Evolutionary conservation across 2,113 vertebrate genomes (phyloP).

Genomic region (Muntiacus muntjak): DNA sequence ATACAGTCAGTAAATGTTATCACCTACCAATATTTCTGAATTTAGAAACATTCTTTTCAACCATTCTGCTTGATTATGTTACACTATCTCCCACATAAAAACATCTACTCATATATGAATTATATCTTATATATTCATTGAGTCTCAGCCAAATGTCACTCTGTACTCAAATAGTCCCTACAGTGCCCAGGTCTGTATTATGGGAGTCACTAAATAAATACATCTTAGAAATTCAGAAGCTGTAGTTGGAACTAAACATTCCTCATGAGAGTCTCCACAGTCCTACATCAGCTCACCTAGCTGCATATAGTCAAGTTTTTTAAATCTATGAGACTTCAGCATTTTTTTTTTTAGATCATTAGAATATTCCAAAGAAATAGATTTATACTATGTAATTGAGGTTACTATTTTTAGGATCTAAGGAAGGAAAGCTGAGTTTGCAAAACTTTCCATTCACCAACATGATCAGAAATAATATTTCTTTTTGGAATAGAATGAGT

Average conservation of each 20-base stretch:
- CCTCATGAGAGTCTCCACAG: not conserved
- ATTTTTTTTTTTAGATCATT: not conserved
- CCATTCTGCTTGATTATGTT: not conserved
- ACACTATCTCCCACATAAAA: not conserved
- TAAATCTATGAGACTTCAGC: not conserved
- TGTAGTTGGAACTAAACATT: not conserved
- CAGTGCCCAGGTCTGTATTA: not conserved
- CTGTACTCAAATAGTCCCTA: not conserved
- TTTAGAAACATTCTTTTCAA: not conserved
- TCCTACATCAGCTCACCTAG: not conserved
- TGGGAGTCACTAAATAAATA: not conserved
- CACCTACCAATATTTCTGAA: not conserved
- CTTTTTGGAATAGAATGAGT: not conserved
- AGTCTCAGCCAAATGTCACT: not conserved
- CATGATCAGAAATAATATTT: not conserved
- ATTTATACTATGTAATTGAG: not conserved
- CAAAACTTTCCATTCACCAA: not conserved
- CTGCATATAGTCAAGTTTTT: not conserved
- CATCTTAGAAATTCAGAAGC: not conserved
- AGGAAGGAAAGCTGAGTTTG: not conserved
- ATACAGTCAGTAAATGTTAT: not conserved
- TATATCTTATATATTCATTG: not conserved
- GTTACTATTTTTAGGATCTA: slow-evolving; percentile 6
- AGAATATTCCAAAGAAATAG: not conserved
- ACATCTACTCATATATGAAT: not conserved